A percentile compares a stretch with the other conserved stretches of the same genome.
These are phyloP conservation scores for Drosophila trapezifrons DNA, from an alignment of 1,140 invertebrate genomes.

Conservation along the genomic window DNA sequence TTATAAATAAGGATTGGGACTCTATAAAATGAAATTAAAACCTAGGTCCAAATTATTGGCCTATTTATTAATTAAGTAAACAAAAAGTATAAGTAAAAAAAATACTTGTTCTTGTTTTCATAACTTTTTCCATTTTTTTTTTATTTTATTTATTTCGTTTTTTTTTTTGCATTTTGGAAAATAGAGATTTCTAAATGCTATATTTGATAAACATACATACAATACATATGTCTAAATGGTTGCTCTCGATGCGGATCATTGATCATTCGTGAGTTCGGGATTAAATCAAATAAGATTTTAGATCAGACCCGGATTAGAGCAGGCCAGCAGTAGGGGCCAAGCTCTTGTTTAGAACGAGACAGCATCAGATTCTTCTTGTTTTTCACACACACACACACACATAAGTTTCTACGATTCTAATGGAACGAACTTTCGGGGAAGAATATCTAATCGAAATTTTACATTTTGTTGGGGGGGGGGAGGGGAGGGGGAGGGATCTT, in stretches of 20 bases:
- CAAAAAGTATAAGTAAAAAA: background rate
- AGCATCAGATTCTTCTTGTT: constrained; percentile 1
- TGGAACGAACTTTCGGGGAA: constrained; percentile 31
- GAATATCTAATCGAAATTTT: constrained; percentile 16
- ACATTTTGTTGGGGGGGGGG: background rate
- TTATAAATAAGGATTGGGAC: too few species aligned
- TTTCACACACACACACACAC: too few species aligned
- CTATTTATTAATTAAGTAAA: background rate
- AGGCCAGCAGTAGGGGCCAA: constrained; percentile 36
- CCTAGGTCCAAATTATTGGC: too few species aligned
- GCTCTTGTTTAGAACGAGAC: constrained; percentile 34
- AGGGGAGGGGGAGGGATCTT: background rate
- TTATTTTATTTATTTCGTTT: constrained; percentile 19
- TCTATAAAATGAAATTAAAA: too few species aligned
- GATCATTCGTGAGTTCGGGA: constrained; percentile 5
- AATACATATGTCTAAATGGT: constrained; percentile 27
- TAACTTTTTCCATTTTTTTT: constrained; percentile 37
- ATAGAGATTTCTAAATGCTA: constrained; percentile 63
- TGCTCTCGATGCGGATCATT: constrained; percentile 19
- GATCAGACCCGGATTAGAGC: constrained; percentile 49
- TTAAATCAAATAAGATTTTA: constrained; percentile 18
- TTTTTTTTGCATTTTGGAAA: constrained; percentile 52
- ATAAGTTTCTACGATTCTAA: constrained; percentile 11
- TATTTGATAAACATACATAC: constrained; percentile 37
- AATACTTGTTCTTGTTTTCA: constrained; percentile 12